Conservation (phyloP, 2,113 vertebrate genomes). For the Tringa solitaria region DNA sequence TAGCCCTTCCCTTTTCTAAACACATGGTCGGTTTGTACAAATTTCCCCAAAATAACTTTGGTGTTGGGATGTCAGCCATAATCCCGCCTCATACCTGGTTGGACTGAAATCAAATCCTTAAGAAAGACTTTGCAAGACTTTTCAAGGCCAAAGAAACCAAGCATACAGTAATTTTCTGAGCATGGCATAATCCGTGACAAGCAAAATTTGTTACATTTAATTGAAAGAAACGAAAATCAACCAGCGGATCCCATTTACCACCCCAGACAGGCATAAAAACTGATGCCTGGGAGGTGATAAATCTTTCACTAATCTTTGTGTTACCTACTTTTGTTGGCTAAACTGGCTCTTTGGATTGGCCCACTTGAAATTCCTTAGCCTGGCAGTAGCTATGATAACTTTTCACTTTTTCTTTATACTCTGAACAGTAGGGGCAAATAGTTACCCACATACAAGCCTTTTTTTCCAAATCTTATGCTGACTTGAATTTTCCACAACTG, state of each 20-base stretch:
- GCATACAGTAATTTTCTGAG: constrained; percentile 20
- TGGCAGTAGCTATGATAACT: not conserved
- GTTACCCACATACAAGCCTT: not conserved
- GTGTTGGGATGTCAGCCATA: constrained; percentile 20
- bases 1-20: not conserved
- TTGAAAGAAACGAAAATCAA: not conserved
- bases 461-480: not conserved
- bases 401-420: not conserved
- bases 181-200: not conserved
- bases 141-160: not conserved
- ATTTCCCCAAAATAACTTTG: constrained; percentile 19
- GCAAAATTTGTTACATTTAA: not conserved
- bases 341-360: not conserved
- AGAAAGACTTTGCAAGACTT: not conserved
- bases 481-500: constrained; percentile 19
- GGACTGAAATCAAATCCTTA: not conserved
- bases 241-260: not conserved
- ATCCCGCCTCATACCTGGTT: not conserved
- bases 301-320: not conserved
- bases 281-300: not conserved
- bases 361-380: not conserved
- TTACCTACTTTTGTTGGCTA: not conserved
- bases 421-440: not conserved
- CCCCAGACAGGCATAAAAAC: not conserved
- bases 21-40: not conserved